phyloP scores from a whole-genome alignment of 2,888 invertebrate species.

The Parthenolecanium corni region DNA sequence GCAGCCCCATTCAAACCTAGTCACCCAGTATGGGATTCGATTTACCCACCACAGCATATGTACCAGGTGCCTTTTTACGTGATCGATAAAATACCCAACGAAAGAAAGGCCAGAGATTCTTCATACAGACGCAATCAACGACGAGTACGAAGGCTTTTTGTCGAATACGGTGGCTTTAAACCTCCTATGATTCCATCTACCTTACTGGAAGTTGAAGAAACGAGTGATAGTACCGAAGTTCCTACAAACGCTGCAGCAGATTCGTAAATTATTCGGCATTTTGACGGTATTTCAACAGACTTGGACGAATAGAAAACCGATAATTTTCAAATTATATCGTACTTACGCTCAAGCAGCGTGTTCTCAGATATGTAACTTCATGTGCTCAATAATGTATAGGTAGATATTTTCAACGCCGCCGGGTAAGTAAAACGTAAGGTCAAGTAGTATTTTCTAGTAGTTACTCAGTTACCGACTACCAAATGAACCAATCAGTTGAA shows the following conservation, averaged over 20 bases:
- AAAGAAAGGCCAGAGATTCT: slow-evolving; percentile 15
- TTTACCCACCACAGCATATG: slow-evolving; percentile 34
- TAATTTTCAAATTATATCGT: no score
- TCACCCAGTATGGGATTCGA: slow-evolving; percentile 34
- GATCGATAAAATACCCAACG: slow-evolving; percentile 14
- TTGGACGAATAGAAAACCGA: no score
- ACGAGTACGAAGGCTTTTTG: slow-evolving; percentile 42
- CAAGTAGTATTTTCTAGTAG: no score
- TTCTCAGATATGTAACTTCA: no score
- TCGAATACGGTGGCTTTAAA: slow-evolving; percentile 69
- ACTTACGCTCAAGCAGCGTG: no score
- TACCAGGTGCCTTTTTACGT: slow-evolving; percentile 33
- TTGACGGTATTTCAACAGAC: no score
- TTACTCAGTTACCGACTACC: no score
- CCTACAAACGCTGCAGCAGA: slow-evolving; percentile 12
- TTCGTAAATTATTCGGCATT: no score
- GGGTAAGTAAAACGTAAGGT: no score
- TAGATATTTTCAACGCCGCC: no score
- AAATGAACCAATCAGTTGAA: no score
- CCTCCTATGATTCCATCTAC: slow-evolving; percentile 70
- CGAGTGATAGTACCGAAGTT: slow-evolving; percentile 12
- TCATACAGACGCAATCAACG: slow-evolving; percentile 19
- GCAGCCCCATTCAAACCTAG: slow-evolving; percentile 34
- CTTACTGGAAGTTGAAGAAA: slow-evolving; percentile 56
- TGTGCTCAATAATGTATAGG: no score